A percentile compares a stretch with the other conserved stretches of the same genome.
These are phyloP conservation scores for Lateolabrax maculatus DNA, from an alignment of 2,797 vertebrate species.

Conservation along the genomic window DNA sequence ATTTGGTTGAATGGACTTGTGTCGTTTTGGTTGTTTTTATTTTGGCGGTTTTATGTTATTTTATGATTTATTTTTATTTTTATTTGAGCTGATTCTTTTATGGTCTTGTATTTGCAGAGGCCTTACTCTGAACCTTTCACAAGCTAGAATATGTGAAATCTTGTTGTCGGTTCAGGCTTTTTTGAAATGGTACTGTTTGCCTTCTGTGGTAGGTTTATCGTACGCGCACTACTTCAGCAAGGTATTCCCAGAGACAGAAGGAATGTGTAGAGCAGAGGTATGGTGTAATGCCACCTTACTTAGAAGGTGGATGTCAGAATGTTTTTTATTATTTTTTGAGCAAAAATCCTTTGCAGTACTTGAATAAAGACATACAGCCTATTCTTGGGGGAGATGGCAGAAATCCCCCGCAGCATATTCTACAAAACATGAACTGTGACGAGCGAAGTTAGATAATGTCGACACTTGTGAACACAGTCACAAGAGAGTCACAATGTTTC, in stretches of 20 bases:
- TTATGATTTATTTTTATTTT: slow-evolving; percentile 66
- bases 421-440: slow-evolving; percentile 76
- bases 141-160: slow-evolving; percentile 83
- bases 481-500: slow-evolving; percentile 82
- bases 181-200: slow-evolving; percentile 88
- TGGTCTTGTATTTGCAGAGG: slow-evolving; percentile 87
- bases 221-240: slow-evolving; percentile 79
- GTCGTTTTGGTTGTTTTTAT: slow-evolving; percentile 64
- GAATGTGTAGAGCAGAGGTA: slow-evolving; percentile 83
- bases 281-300: slow-evolving; percentile 69
- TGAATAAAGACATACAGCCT: slow-evolving; percentile 88
- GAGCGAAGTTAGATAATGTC: slow-evolving; percentile 69
- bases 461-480: slow-evolving; percentile 76
- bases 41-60: slow-evolving; percentile 74
- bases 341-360: slow-evolving; percentile 88
- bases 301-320: slow-evolving; percentile 75
- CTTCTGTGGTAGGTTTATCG: slow-evolving; percentile 87
- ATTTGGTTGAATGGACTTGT: slow-evolving; percentile 83
- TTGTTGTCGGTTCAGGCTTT: slow-evolving; percentile 79
- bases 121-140: slow-evolving; percentile 86
- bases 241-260: slow-evolving; percentile 84
- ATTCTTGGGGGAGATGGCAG: slow-evolving; percentile 77
- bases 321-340: slow-evolving; percentile 80
- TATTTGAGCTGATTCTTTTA: slow-evolving; percentile 73
- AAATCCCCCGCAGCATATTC: slow-evolving; percentile 68